phyloP scores from a whole-genome alignment of 2,888 invertebrate genomes.

The Temnothorax ravouxi region DNA sequence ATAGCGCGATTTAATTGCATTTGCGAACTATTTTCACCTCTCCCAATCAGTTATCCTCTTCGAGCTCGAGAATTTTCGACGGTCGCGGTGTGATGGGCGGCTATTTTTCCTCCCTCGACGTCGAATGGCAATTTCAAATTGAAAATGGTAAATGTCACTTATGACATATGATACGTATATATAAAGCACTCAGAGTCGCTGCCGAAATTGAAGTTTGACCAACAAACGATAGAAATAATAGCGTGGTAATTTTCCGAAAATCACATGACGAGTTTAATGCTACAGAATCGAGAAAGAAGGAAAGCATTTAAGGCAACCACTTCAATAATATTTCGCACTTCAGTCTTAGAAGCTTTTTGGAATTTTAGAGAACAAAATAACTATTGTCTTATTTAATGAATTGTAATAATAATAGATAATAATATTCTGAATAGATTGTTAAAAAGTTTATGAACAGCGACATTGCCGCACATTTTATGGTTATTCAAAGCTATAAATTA shows the following conservation, averaged over 20 bases:
- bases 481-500: not conserved
- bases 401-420: not conserved
- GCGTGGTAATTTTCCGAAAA: not conserved
- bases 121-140: slow-evolving; percentile 3
- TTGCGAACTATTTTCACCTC: slow-evolving; percentile 32
- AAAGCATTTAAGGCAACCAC: not conserved
- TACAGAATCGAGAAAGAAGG: not conserved
- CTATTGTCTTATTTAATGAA: not conserved
- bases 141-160: slow-evolving; percentile 9
- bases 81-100: not conserved
- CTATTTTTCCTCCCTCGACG: not conserved
- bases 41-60: slow-evolving; percentile 2
- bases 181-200: not conserved
- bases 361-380: not conserved
- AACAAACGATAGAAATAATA: not conserved
- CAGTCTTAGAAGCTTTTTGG: not conserved
- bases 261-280: not conserved
- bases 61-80: slow-evolving; percentile 5
- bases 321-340: not conserved
- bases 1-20: slow-evolving; percentile 52
- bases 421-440: not conserved
- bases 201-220: not conserved
- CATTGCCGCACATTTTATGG: not conserved
- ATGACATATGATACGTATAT: not conserved
- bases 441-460: not conserved